Evolutionary conservation across 2,888 invertebrate species (phyloP), one percentile per base, ranked within the genome.

Genomic region (Pemphredon lugubris): DNA sequence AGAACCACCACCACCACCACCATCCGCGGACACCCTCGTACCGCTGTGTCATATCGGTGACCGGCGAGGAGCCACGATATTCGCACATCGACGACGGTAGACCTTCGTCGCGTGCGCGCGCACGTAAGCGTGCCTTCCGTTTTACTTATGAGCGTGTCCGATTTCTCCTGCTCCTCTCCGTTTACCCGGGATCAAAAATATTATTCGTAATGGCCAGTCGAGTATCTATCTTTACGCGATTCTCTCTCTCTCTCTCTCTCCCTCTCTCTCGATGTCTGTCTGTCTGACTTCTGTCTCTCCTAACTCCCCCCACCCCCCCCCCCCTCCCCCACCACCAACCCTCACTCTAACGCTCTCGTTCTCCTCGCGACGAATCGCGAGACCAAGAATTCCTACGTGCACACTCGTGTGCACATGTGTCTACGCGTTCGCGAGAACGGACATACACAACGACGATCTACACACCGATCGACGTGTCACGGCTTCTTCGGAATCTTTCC

Each of bases 41-140:
- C 44, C 68, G 65, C 70, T n/a, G 51, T 59, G 65, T 70, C n/a
- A n/a, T 70, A 70, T 74, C 75, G 47, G 58, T 39, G 69, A 58
- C 37, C 59, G 58, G 59, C 40, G 7, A n/a, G n/a, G 54, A 47
- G 53, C 37, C 61, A 57, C 59, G 53, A 18, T 68, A 51, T 73
- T 37, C 73, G 68, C 47, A 55, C 73, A 74, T 65, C 59, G 73
- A 73, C 68, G 63, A 55, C n/a, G n/a, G n/a, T n/a, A n/a, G n/a
- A 34, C n/a, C 30, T 61, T 48, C 44, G 37, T 51, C 40, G 30
- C 48, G 18, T 68, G 75, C 74, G 74, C 74, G 75, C 75, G 73
- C 73, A 74, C 54, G 21, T 48, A 48, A 67, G 54, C 48, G 48
- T 67, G 54, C 37, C 48, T 64, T 55, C 50, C 63, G 64, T 63